Percentiles rank a stretch among this genome's conserved stretches.
phyloP scores from a whole-genome alignment of 2,888 invertebrate species.

The Drosophila stalkeri region DNA sequence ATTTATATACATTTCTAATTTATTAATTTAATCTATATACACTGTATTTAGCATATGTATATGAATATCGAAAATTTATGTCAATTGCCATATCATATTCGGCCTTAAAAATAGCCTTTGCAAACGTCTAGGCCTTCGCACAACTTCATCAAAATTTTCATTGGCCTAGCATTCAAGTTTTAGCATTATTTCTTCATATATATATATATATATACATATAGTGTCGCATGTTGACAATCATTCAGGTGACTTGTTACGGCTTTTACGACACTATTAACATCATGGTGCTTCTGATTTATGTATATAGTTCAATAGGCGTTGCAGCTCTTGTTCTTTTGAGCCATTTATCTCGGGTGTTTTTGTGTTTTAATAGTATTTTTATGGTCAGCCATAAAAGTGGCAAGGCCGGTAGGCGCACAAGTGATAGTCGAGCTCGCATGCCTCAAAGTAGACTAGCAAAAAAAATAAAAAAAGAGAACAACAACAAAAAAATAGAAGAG shows the following conservation, averaged over 20 bases:
- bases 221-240: constrained; percentile 1
- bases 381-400: constrained; percentile 55
- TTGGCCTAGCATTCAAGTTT: neutral
- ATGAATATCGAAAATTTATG: neutral
- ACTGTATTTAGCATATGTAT: too few species aligned
- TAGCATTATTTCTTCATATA: neutral
- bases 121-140: neutral
- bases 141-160: neutral
- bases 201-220: neutral
- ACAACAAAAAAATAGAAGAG: neutral
- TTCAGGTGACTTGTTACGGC: constrained; percentile 53
- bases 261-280: constrained; percentile 72
- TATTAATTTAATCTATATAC: too few species aligned
- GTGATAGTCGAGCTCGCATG: neutral
- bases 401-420: neutral
- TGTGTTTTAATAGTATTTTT: constrained; percentile 37
- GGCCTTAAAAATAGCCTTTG: neutral
- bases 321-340: constrained; percentile 21
- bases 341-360: constrained; percentile 34
- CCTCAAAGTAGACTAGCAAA: constrained; percentile 47
- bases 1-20: too few species aligned
- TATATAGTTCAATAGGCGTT: constrained; percentile 30
- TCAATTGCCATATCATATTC: too few species aligned
- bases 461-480: neutral
- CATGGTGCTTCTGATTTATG: constrained; percentile 62